These are phyloP conservation scores for Castor canadensis DNA, from an alignment of 2,113 vertebrate genomes.

Conservation along the genomic window DNA sequence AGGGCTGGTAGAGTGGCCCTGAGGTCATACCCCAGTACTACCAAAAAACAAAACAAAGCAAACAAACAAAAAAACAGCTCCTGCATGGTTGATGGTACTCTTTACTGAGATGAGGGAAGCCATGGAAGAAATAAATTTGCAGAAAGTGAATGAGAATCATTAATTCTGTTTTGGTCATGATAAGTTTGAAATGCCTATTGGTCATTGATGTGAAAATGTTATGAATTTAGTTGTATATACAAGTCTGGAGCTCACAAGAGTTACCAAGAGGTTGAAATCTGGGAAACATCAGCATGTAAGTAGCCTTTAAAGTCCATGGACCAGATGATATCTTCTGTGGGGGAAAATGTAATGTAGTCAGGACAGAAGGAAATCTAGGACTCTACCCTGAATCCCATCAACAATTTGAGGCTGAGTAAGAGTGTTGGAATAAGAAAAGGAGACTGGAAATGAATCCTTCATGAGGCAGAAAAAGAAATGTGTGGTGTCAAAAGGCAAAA, in stretches of 20 bases:
- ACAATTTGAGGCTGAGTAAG: not conserved
- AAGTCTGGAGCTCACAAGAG: not conserved
- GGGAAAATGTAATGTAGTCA: not conserved
- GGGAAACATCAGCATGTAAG: not conserved
- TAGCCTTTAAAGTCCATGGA: not conserved
- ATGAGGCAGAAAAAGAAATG: not conserved
- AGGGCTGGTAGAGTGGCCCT: no score
- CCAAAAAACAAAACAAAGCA: no score
- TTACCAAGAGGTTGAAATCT: not conserved
- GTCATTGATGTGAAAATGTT: not conserved
- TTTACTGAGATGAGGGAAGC: not conserved
- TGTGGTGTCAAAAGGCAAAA: not conserved
- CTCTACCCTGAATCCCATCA: not conserved
- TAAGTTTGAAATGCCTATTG: not conserved
- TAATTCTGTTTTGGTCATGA: not conserved
- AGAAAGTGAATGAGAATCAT: not conserved
- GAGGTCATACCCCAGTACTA: no score
- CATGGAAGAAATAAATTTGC: not conserved
- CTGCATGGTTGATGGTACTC: not conserved
- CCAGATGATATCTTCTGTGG: not conserved
- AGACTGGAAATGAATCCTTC: not conserved
- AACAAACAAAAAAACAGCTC: no score
- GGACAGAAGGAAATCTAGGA: not conserved
- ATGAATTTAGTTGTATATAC: not conserved
- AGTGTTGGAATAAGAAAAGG: not conserved